These are phyloP conservation scores for Tinamus major DNA, from an alignment of 2,797 vertebrate genomes.

Conservation along the genomic window DNA sequence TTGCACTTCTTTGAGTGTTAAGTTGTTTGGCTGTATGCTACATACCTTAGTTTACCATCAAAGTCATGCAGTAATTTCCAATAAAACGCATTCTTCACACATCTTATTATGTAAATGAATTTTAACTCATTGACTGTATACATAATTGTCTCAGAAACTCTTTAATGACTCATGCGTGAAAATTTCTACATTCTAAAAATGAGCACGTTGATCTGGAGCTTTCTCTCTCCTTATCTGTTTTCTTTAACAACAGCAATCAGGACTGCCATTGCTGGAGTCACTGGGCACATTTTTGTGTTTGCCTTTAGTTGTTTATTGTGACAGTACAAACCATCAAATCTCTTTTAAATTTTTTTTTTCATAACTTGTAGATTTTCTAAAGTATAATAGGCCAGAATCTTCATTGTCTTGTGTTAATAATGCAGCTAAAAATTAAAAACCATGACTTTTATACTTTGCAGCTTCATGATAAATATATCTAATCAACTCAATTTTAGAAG, in stretches of 20 bases:
- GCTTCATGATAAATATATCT: not conserved
- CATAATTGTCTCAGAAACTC: not conserved
- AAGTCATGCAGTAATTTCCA: not conserved
- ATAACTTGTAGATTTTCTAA: not conserved
- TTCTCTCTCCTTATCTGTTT: not conserved
- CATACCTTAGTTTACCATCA: not conserved
- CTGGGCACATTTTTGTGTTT: not conserved
- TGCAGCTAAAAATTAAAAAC: not conserved
- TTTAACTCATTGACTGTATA: not conserved
- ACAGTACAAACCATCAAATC: not conserved
- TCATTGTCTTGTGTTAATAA: not conserved
- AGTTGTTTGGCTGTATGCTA: not conserved
- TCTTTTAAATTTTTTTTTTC: not conserved
- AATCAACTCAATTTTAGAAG: not conserved
- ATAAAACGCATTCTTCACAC: not conserved
- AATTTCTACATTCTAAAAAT: not conserved
- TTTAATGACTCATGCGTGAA: not conserved
- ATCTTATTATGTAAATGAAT: not conserved
- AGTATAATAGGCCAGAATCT: not conserved
- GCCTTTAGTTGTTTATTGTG: not conserved
- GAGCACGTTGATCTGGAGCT: not conserved
- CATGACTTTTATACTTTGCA: not conserved
- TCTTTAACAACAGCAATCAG: not conserved
- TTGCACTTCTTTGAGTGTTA: not conserved
- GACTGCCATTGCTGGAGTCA: not conserved